These are phyloP conservation scores for Amazona vittata DNA, from an alignment of 2,113 vertebrate species.

Conservation along the genomic window DNA sequence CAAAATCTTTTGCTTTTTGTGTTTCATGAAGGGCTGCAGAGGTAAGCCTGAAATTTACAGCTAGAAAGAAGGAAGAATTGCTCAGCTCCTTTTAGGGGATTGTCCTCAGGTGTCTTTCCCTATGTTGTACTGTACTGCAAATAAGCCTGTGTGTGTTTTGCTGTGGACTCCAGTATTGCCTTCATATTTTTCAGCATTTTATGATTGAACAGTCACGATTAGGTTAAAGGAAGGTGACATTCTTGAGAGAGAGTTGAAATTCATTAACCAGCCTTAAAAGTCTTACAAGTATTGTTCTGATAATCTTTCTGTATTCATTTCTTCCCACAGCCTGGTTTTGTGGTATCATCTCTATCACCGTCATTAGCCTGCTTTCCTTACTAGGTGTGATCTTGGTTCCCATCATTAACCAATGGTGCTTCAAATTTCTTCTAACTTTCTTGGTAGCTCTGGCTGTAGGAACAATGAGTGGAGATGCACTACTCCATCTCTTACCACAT, in stretches of 20 bases:
- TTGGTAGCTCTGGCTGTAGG: constrained; percentile 97
- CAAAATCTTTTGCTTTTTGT: neutral
- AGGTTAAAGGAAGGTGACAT: neutral
- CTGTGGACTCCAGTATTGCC: neutral
- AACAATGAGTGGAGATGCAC: constrained; percentile 96
- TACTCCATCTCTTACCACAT: constrained; percentile 95
- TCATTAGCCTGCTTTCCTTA: constrained; percentile 97
- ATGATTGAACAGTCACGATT: neutral
- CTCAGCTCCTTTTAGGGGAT: neutral
- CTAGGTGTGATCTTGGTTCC: constrained; percentile 94
- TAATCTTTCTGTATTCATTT: constrained; percentile 55
- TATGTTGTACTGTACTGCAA: neutral
- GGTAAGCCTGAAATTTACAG: neutral
- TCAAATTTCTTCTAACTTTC: constrained; percentile 98
- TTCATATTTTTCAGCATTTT: neutral
- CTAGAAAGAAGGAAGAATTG: neutral
- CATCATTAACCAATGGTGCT: constrained; percentile 97
- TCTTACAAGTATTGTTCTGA: constrained; percentile 4
- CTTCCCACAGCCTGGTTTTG: constrained; percentile 86
- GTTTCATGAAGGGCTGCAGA: neutral
- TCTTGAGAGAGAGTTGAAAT: neutral
- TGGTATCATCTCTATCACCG: constrained; percentile 96
- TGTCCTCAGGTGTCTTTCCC: neutral
- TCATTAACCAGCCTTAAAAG: neutral
- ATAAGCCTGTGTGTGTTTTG: neutral